A percentile compares a stretch with the other conserved stretches of the same genome.
Conservation (phyloP, 2,797 vertebrate species). For the Hyperoplus lanceolatus region DNA sequence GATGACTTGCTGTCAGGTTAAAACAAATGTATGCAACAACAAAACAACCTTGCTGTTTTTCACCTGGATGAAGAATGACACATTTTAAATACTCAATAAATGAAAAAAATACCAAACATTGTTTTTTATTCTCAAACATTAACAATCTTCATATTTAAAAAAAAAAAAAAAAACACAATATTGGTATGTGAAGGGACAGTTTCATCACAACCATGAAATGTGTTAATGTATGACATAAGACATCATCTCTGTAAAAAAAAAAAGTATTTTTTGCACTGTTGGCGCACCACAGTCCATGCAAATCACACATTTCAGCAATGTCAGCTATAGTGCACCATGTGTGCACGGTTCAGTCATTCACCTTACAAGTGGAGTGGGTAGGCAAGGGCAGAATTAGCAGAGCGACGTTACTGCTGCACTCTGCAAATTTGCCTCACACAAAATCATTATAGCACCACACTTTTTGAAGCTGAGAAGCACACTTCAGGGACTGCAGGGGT, state of each 20-base stretch:
- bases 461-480: constrained; percentile 49
- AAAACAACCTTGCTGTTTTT: background rate
- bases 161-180: too few relatives aligned
- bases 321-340: constrained; percentile 49
- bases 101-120: background rate
- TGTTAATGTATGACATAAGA: constrained; percentile 29
- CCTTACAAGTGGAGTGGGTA: constrained; percentile 41
- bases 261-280: constrained; percentile 11
- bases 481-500: constrained; percentile 53
- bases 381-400: constrained; percentile 68
- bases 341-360: constrained; percentile 49
- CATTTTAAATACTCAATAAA: background rate
- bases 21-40: background rate
- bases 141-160: background rate
- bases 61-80: background rate
- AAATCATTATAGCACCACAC: constrained; percentile 74
- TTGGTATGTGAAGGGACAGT: constrained; percentile 33
- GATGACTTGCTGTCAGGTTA: constrained; percentile 23
- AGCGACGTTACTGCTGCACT: constrained; percentile 69
- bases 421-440: constrained; percentile 73
- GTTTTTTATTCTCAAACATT: background rate
- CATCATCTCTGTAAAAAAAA: constrained; percentile 4
- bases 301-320: constrained; percentile 51
- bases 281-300: constrained; percentile 8
- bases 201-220: constrained; percentile 41